Evolutionary conservation across 92 coral and sea anemone genomes (phyloP), one percentile per base, ranked within the genome.

Genomic region (Epizoanthus ramosus): DNA sequence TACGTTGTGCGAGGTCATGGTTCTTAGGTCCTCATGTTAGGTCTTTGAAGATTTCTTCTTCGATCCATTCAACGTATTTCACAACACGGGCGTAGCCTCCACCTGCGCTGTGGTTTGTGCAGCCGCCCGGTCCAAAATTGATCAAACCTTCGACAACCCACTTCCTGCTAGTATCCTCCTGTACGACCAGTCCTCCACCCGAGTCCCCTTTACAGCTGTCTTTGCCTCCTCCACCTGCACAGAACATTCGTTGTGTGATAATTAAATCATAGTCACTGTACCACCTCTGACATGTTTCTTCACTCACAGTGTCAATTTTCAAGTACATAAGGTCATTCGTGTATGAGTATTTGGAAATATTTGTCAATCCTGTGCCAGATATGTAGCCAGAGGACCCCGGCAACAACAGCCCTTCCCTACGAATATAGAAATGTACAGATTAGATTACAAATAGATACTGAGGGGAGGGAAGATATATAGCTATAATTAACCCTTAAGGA

Each of bases 151-250:
- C 69, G 15, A 64, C 69, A 25, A 64, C 69, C 69, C 35, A 64
- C 18, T 35, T 64, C 4, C 12, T 24, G 69, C 69, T 64, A 0
- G n/a, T 35, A 17, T 12, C 0, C 28, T 64, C 69, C 12, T 35
- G 69, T 64, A 64, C 69, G 17, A 64, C 17, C 17, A 64, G n/a
- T 25, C 69, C 69, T 24, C 69, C 69, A 24, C 69, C 69, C 69
- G 69, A 64, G 5, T 64, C 69, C 2, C 69, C 69, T 25, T 6
- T 8, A 64, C 69, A 64, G 13, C 5, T 7, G n/a, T 64, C 41
- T 1, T 24, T 28, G 16, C 69, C 69, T 23, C 16, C 17, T 64
- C 69, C 69, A 12, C 69, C 69, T n/a, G 69, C 69, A 9, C 69
- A 64, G 33, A 64, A 64, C 69, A 64, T 23, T 21, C 24, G 3